Percentiles rank a stretch among this genome's conserved stretches.
These are phyloP conservation scores for Motacilla tschutschensis DNA, from an alignment of 2,113 vertebrate species.

Conservation along the genomic window DNA sequence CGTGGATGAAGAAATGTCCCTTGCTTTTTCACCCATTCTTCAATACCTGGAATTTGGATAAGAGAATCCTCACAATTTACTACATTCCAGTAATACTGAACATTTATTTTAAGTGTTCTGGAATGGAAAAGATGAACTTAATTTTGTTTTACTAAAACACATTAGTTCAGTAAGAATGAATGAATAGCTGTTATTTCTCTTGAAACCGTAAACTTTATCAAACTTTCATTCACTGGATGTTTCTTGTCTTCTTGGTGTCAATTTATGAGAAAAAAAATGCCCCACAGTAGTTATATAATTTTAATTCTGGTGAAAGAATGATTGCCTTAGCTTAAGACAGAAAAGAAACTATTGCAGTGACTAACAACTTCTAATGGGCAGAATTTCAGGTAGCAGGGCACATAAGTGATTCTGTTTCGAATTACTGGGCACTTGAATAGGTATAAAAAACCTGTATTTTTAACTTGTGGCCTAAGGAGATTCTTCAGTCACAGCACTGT, in stretches of 20 bases:
- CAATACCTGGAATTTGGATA: not conserved
- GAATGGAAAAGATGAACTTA: not conserved
- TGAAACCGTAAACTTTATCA: not conserved
- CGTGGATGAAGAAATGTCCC: not conserved
- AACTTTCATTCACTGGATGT: not conserved
- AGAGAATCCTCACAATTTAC: not conserved
- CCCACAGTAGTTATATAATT: not conserved
- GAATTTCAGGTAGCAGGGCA: not conserved
- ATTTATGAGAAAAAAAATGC: not conserved
- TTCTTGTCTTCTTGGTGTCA: not conserved
- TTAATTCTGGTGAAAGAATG: not conserved
- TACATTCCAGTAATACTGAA: not conserved
- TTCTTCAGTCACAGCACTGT: not conserved
- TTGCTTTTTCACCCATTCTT: not conserved
- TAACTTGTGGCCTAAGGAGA: not conserved
- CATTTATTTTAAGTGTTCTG: not conserved
- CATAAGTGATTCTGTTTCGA: not conserved
- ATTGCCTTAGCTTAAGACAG: not conserved
- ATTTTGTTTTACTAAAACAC: not conserved
- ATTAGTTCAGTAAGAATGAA: not conserved
- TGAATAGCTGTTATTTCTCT: not conserved
- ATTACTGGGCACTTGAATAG: not conserved
- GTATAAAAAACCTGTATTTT: not conserved
- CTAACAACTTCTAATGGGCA: not conserved
- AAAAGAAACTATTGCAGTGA: not conserved